Evolutionary conservation across 2,113 vertebrate genomes (phyloP), one percentile per base, ranked within the genome.

Genomic region (Rostratula benghalensis): DNA sequence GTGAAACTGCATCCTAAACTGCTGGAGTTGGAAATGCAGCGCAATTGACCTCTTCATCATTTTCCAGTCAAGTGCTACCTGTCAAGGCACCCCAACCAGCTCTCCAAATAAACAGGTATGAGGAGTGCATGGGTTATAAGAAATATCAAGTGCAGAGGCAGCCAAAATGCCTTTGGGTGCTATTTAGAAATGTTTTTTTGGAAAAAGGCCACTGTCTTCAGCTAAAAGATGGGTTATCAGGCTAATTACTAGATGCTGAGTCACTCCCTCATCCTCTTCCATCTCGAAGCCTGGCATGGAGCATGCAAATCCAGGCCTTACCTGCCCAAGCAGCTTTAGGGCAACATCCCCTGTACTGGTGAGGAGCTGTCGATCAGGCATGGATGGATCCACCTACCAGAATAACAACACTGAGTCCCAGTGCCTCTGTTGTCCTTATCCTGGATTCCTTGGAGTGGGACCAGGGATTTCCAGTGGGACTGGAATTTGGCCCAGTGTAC

Each of bases 401-500:
- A 70, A 81, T 24, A 21, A 74, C 83, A 90, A 67, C 57, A 51
- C 39, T 2, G 69, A 31, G 21, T 28, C 67, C 30, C 0, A 1
- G 37, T 0, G 0, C 41, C 69, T 87, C 77, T 68, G 65, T 39
- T 64, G 65, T 92, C 65, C 81, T 94, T 60, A 51, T 18, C n/a
- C 83, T 84, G 69, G 46, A 87, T 87, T 96, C 91, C 83, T 85
- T 96, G 91, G 95, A 96, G 70, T 1, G 0, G 77, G 19, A 90
- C 91, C 87, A 95, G 51, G 69, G 56, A 94, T 89, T 95, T 93
- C 93, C 95, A 93, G 89, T 21, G 77, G 70, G 94, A 93, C 80
- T 95, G 95, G 95, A 97, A 85, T 78, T 79, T 51, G 91, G 89
- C 93, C 95, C 91, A 94, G 84, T 82, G 78, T 95, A 87, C 91